A percentile compares a stretch with the other conserved stretches of the same genome.
Conservation (phyloP, 2,888 invertebrate species). For the Erebia aethiops region DNA sequence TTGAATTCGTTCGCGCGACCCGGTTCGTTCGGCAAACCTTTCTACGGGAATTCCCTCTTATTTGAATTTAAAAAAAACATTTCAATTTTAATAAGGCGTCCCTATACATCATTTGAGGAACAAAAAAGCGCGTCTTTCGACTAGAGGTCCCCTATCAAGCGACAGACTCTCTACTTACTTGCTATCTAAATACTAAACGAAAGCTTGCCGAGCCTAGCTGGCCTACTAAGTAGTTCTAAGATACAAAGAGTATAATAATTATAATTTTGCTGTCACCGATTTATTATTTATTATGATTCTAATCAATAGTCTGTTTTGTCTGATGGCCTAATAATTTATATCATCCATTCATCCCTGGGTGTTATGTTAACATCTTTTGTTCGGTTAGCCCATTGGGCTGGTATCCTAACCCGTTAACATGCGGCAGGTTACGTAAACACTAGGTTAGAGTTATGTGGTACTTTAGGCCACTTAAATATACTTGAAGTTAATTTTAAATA, state of each 20-base stretch:
- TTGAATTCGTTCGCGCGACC: no score
- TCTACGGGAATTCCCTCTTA: no score
- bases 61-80: no score
- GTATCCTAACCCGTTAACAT: conserved; percentile 28
- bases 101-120: no score
- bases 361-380: conserved; percentile 68
- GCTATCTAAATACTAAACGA: no score
- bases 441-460: conserved; percentile 1
- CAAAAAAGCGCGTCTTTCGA: no score
- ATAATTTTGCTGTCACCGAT: conserved; percentile 9
- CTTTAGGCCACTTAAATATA: conserved; percentile 15
- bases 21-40: no score
- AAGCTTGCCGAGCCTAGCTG: no score
- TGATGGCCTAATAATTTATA: conserved; percentile 62
- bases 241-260: neutral
- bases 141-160: no score
- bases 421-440: neutral
- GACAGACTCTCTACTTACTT: no score
- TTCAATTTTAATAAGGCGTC: no score
- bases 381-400: conserved; percentile 45
- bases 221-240: neutral
- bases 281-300: conserved; percentile 48
- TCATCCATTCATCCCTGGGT: conserved; percentile 48
- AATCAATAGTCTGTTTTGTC: conserved; percentile 71
- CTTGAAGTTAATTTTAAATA: no score